Evolutionary conservation across 2,113 vertebrate species (phyloP).

Genomic region (Cyanoderma ruficeps): DNA sequence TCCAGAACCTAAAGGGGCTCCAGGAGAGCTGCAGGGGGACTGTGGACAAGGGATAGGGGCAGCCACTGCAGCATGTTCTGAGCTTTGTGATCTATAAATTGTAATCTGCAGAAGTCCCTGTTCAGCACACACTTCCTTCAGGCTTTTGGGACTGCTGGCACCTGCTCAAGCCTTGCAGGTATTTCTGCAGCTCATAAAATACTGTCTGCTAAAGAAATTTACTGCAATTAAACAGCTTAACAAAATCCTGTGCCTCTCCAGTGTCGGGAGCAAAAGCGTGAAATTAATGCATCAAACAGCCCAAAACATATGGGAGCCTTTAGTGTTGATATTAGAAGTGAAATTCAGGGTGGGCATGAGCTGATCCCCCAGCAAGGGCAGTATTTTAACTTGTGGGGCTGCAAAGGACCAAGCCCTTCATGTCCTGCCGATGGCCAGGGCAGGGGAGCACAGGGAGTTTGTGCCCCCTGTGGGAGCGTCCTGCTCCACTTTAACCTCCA

Average conservation of each 20-base stretch:
- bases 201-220: background rate
- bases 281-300: background rate
- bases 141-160: background rate
- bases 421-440: fast-evolving
- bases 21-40: background rate
- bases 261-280: background rate
- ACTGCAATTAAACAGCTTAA: constrained; percentile 9
- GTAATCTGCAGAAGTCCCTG: background rate
- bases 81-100: background rate
- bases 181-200: background rate
- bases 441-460: fast-evolving
- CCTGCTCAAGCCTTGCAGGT: background rate
- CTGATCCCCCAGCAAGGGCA: background rate
- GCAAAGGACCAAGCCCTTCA: background rate
- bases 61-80: background rate
- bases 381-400: background rate
- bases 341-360: background rate
- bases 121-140: background rate
- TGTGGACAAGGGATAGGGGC: background rate
- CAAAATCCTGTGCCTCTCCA: background rate
- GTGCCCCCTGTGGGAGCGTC: background rate
- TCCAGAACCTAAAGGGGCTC: background rate
- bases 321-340: background rate
- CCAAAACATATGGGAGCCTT: background rate
- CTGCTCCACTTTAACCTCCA: background rate